Evolutionary conservation across 2,888 invertebrate species (phyloP), one percentile per base, ranked within the genome.

Genomic region (Dicycla oo): DNA sequence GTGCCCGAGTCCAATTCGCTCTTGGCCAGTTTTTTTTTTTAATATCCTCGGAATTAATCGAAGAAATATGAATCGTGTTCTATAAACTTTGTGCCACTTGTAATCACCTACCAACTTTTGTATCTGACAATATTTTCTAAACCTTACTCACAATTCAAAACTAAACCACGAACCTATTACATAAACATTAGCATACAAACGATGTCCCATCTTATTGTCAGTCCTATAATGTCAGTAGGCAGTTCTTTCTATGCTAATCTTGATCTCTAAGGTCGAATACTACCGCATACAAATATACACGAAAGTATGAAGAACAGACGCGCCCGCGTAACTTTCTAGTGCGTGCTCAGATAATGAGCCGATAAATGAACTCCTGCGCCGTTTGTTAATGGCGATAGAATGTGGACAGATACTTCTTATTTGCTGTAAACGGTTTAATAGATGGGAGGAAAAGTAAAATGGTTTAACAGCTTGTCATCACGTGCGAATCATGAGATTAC

Each of bases 181-280:
- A 56, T 78, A 62, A 60, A 72, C 49, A 80, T 80, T 82, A 56
- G 5, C 82, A 82, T 80, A 77, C 77, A 77, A 80, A 76, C 43
- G 38, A 26, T 51, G 18, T n/a, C 18, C 18, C 20, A 34, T 68
- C 38, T 38, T 20, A 72, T 66, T 69, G 68, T 61, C 45, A 65
- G 51, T 75, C 60, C 38, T 3, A 61, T 49, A 66, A 6, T 67
- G 69, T 51, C 56, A 47, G 40, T 57, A 34, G 18, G 6, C n/a
- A 60, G 60, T 73, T 75, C 86, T 86, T 86, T 87, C 86, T 85
- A 89, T 89, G 89, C 69, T 81, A 87, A 89, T 86, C 8, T 38
- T 72, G 79, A 84, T 86, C 88, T 86, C 88, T 64, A 65, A 75
- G 82, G 89, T 75, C 72, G 20, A 34, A 60, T 30, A 75, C 78